Conservation (phyloP, 2,113 vertebrate species). For the Psophia crepitans region DNA sequence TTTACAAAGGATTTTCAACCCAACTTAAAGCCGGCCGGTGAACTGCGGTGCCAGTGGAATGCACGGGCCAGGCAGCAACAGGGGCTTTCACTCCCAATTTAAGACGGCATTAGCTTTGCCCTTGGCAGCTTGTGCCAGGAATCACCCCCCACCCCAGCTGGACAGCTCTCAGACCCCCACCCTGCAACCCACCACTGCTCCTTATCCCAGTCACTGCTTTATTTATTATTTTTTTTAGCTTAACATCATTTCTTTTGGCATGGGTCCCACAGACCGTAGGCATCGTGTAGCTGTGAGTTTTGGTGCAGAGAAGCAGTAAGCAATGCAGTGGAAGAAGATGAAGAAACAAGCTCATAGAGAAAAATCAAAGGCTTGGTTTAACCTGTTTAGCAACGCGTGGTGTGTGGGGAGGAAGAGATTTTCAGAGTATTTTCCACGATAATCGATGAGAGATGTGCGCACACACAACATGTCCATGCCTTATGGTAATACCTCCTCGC, state of each 20-base stretch:
- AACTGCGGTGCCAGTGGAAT: slow-evolving; percentile 55
- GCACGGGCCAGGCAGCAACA: slow-evolving; percentile 4
- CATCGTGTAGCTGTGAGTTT: accelerated
- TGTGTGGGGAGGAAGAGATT: not conserved
- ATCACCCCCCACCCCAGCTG: not conserved
- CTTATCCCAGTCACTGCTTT: not conserved
- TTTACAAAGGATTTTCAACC: slow-evolving; percentile 34
- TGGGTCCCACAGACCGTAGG: accelerated
- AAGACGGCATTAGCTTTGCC: slow-evolving; percentile 33
- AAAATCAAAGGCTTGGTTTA: not conserved
- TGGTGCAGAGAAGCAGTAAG: not conserved
- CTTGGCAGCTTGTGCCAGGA: slow-evolving; percentile 20
- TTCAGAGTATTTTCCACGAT: not conserved
- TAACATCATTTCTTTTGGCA: not conserved
- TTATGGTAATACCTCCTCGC: not conserved
- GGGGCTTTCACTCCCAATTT: slow-evolving; percentile 5
- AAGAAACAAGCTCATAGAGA: not conserved
- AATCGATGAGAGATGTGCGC: accelerated
- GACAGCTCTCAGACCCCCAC: not conserved
- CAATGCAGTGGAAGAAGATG: not conserved
- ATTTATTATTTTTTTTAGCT: not conserved
- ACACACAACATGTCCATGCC: not conserved
- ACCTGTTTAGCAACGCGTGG: accelerated
- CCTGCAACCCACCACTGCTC: not conserved
- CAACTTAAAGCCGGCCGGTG: not conserved